phyloP scores from a whole-genome alignment of 1,140 invertebrate species.

The Drosophila funebris region DNA sequence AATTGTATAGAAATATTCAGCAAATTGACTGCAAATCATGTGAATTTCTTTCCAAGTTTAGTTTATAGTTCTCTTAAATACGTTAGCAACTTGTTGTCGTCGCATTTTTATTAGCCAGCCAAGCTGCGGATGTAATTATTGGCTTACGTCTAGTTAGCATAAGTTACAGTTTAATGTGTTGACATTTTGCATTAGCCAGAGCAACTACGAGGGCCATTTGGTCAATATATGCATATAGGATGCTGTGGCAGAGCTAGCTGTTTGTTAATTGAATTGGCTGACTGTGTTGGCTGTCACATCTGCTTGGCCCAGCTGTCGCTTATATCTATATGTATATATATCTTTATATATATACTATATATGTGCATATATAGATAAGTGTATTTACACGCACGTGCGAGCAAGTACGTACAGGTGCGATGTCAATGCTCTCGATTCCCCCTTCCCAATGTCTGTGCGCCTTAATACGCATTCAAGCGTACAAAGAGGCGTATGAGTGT shows the following conservation, averaged over 20 bases:
- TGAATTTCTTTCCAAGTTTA: too few relatives aligned
- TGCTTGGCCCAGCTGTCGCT: constrained; percentile 22
- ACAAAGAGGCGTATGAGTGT: constrained; percentile 54
- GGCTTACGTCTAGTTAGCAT: not conserved
- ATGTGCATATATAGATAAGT: not conserved
- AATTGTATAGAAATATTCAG: too few relatives aligned
- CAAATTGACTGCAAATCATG: too few relatives aligned
- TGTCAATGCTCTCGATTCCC: constrained; percentile 3
- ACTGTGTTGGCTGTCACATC: constrained; percentile 9
- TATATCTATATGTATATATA: not conserved
- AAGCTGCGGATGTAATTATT: not conserved
- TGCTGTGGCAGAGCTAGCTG: not conserved
- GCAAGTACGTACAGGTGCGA: constrained; percentile 14
- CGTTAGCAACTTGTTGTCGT: too few relatives aligned
- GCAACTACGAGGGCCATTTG: constrained; percentile 8
- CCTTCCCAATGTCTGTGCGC: constrained; percentile 22
- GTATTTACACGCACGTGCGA: constrained; percentile 73
- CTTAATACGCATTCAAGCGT: constrained; percentile 73
- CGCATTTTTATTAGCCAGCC: too few relatives aligned
- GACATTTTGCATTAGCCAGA: not conserved
- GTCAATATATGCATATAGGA: constrained; percentile 2
- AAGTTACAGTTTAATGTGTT: not conserved
- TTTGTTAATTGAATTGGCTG: constrained; percentile 39
- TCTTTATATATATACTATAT: not conserved
- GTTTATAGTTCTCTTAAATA: too few relatives aligned